phyloP scores from a whole-genome alignment of 1,140 invertebrate species.

The Cydia pomonella region DNA sequence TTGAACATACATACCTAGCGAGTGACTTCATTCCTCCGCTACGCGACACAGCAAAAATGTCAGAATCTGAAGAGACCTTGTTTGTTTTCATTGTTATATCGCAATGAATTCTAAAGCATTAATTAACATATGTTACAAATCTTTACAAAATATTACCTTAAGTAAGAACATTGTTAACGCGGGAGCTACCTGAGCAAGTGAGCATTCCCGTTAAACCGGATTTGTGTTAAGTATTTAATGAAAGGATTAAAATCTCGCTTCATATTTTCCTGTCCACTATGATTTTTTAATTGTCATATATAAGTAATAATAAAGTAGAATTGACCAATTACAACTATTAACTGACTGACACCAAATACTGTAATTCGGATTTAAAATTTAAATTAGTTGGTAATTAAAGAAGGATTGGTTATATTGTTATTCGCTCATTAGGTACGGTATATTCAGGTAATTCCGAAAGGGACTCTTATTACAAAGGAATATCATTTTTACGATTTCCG shows the following conservation, averaged over 20 bases:
- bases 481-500: too few species aligned
- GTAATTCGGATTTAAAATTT: too few species aligned
- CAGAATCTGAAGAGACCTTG: neutral
- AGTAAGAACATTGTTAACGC: conserved; percentile 1
- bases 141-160: neutral
- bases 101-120: neutral
- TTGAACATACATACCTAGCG: too few species aligned
- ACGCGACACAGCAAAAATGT: neutral
- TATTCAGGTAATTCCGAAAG: too few species aligned
- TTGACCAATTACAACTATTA: too few species aligned
- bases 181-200: neutral
- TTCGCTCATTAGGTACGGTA: too few species aligned
- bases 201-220: conserved; percentile 6
- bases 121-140: conserved; percentile 1
- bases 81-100: conserved; percentile 2
- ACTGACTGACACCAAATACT: too few species aligned
- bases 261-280: conserved; percentile 20
- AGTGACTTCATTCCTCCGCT: too few species aligned
- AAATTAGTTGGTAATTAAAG: too few species aligned
- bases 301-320: too few species aligned
- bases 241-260: neutral
- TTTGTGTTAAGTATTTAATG: neutral
- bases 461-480: too few species aligned
- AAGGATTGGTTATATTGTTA: too few species aligned
- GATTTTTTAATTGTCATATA: conserved; percentile 20